Conservation (phyloP, 35 echinoderm and acorn worm genomes). For the Apostichopus japonicus region DNA sequence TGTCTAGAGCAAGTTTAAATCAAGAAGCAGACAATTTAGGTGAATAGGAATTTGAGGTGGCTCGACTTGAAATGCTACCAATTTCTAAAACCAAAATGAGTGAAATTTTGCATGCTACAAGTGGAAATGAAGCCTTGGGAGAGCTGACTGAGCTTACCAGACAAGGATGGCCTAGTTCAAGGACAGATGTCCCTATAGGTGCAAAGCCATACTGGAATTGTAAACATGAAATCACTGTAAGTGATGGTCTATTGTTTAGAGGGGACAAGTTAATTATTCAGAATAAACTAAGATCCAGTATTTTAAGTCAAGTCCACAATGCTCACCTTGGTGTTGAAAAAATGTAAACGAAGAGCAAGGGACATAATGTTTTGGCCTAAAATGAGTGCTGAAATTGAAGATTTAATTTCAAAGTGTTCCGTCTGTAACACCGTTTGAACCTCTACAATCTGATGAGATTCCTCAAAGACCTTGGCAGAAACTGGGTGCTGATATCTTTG, state of each 20-base stretch:
- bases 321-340: neutral
- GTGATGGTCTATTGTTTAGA: neutral
- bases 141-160: neutral
- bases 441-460: neutral
- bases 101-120: neutral
- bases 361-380: neutral
- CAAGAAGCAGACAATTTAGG: neutral
- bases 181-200: neutral
- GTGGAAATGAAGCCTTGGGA: neutral
- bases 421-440: neutral
- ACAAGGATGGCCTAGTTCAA: no score
- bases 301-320: neutral
- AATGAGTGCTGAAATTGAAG: slow-evolving; percentile 2
- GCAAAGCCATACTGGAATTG: neutral
- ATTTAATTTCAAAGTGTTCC: neutral
- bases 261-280: neutral
- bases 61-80: neutral
- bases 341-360: neutral
- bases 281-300: neutral
- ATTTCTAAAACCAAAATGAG: neutral
- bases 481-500: neutral
- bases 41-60: neutral
- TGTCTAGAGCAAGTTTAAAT: neutral
- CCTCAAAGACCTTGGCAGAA: slow-evolving; percentile 10
- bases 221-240: neutral